These are phyloP conservation scores for Himalopsyche kuldschensis DNA, from an alignment of 2,888 invertebrate species.

Conservation along the genomic window DNA sequence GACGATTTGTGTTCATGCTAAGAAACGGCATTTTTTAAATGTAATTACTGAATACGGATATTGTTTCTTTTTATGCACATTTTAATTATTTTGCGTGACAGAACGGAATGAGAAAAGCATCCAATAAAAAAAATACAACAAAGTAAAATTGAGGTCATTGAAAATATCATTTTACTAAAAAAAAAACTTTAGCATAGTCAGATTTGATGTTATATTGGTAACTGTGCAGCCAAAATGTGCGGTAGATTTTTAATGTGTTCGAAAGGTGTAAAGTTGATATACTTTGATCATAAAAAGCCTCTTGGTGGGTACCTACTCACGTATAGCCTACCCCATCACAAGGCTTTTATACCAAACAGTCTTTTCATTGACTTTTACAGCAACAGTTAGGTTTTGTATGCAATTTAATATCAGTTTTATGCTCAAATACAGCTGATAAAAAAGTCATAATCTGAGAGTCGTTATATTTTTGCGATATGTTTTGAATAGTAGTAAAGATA, in stretches of 20 bases:
- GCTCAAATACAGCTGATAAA: conserved; percentile 5
- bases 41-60: too few relatives aligned
- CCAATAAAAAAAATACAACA: too few relatives aligned
- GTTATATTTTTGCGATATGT: background rate
- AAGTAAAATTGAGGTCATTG: too few relatives aligned
- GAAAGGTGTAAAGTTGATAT: conserved; percentile 19
- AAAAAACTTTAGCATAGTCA: background rate
- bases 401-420: conserved; percentile 34
- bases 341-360: conserved; percentile 6
- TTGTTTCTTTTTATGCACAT: too few relatives aligned
- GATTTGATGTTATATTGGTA: background rate
- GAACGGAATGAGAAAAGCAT: too few relatives aligned
- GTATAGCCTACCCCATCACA: background rate
- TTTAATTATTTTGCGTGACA: too few relatives aligned
- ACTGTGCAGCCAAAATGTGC: conserved; percentile 4
- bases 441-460: background rate
- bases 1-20: too few relatives aligned
- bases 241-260: conserved; percentile 11
- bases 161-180: too few relatives aligned
- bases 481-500: background rate
- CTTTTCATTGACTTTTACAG: conserved; percentile 31
- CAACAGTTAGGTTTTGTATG: conserved; percentile 24
- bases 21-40: too few relatives aligned
- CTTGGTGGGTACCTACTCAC: background rate
- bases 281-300: conserved; percentile 6